Percentiles rank a stretch among this genome's conserved stretches.
Conservation (phyloP, 1,140 invertebrate genomes). For the Drosophila nigrodunni region DNA sequence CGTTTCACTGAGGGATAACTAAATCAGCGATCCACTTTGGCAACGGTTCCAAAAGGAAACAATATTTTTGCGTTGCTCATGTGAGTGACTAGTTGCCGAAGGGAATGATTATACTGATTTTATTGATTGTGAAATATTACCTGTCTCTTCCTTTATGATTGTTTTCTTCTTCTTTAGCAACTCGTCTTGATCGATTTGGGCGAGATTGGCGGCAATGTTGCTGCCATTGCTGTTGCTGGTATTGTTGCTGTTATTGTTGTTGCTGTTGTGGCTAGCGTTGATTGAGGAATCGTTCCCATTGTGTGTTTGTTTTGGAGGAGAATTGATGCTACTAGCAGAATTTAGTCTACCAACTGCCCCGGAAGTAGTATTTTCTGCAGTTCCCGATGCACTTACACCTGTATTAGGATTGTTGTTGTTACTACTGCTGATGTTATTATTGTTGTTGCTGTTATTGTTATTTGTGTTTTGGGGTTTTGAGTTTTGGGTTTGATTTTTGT, state of each 20-base stretch:
- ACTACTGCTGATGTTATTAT: constrained; percentile 19
- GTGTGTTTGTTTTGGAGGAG: constrained; percentile 34
- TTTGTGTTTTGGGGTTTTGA: constrained; percentile 11
- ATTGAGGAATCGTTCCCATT: constrained; percentile 54
- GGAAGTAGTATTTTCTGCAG: not conserved
- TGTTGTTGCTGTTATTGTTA: constrained; percentile 37
- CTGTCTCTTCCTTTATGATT: constrained; percentile 62
- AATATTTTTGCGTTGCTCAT: too few relatives aligned
- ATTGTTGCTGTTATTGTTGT: constrained; percentile 47
- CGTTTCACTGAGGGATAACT: too few relatives aligned
- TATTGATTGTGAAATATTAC: constrained; percentile 34
- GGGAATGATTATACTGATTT: not conserved
- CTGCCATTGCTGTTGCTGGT: constrained; percentile 57
- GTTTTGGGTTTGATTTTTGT: constrained; percentile 33
- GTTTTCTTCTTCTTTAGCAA: constrained; percentile 57
- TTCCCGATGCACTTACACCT: not conserved
- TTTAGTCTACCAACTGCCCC: constrained; percentile 38
- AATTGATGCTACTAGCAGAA: constrained; percentile 46
- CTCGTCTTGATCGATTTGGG: constrained; percentile 46
- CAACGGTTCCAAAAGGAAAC: too few relatives aligned
- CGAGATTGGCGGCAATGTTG: constrained; percentile 41
- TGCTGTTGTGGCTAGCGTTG: constrained; percentile 48
- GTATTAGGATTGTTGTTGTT: constrained; percentile 11
- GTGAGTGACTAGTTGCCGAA: too few relatives aligned
- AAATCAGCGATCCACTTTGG: too few relatives aligned